phyloP scores from a whole-genome alignment of 1,140 invertebrate species.

The Diabrotica undecimpunctata region DNA sequence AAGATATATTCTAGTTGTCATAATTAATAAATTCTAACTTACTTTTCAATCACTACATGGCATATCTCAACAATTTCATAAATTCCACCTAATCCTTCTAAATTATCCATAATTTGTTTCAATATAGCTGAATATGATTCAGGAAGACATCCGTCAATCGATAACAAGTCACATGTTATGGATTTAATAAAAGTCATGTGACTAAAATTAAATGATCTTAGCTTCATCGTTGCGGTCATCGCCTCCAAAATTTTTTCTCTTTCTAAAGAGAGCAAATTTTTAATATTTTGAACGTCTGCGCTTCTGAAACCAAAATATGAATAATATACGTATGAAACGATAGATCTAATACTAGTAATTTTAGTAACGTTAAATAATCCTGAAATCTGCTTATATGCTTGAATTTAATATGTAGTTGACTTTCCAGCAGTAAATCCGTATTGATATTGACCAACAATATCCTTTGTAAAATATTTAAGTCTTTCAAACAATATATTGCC shows the following conservation, averaged over 20 bases:
- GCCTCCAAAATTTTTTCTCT: conserved; percentile 10
- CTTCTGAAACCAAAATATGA: background rate
- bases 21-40: background rate
- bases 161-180: conserved; percentile 9
- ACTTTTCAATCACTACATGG: conserved; percentile 9
- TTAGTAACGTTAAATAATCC: too few relatives aligned
- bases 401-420: too few relatives aligned
- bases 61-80: conserved; percentile 7
- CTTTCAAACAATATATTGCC: too few relatives aligned
- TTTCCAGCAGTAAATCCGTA: too few relatives aligned
- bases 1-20: too few relatives aligned
- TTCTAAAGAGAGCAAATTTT: background rate
- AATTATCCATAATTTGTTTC: conserved; percentile 5
- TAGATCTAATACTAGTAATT: too few relatives aligned
- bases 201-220: conserved; percentile 4
- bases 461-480: too few relatives aligned
- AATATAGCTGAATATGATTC: conserved; percentile 4
- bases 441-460: too few relatives aligned
- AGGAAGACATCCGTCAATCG: background rate
- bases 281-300: too few relatives aligned
- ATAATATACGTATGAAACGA: background rate
- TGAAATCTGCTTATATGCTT: too few relatives aligned
- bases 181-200: background rate
- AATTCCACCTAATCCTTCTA: background rate
- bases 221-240: background rate